Base-by-base conservation (phyloP, 2,888 invertebrate species). In the Trypoxylon attenuatum region DNA sequence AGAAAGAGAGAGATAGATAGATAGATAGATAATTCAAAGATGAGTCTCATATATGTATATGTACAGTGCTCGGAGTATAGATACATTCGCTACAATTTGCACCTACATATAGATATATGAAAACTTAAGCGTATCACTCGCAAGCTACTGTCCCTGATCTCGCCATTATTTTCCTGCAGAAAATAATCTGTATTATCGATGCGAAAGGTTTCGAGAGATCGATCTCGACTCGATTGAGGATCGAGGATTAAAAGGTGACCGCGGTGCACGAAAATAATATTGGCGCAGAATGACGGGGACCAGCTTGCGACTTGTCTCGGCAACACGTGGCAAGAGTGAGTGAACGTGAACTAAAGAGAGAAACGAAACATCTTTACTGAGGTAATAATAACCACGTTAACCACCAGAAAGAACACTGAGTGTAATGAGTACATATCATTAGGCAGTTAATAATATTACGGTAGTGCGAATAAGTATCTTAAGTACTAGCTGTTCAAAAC, bases 401-500 rank as follows among this genome's bases (percentile, higher is more conserved):
- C 73, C 80, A 82, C 76, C 77, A 82, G 79, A 84, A 80, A 82
- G 70, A 82, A 83, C 79, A 85, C 79, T 80, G 78, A 85, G 69
- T 81, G 79, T 82, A 76, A 76, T 79, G 79, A 82, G 76, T 82
- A 80, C 76, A 82, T 79, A 82, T 83, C 75, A 81, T 81, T 77
- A 79, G 69, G 54, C 73, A 76, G 69, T 76, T 76, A 72, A 71
- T 69, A n/a, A 69, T 79, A 81, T 75, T 73, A 77, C 69, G 72
- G 63, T 76, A 77, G 73, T 77, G 77, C 80, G 71, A 78, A 76
- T 81, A 83, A 73, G n/a, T n/a, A 78, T 85, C 85, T 86, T 87
- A 87, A 84, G 70, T 82, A 84, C 84, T 85, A 86, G 82, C 79
- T 83, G 84, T 84, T 84, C 79, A 84, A 86, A 87, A 87, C 87